Conservation (phyloP, 2,113 vertebrate species). For the Vidua macroura region DNA sequence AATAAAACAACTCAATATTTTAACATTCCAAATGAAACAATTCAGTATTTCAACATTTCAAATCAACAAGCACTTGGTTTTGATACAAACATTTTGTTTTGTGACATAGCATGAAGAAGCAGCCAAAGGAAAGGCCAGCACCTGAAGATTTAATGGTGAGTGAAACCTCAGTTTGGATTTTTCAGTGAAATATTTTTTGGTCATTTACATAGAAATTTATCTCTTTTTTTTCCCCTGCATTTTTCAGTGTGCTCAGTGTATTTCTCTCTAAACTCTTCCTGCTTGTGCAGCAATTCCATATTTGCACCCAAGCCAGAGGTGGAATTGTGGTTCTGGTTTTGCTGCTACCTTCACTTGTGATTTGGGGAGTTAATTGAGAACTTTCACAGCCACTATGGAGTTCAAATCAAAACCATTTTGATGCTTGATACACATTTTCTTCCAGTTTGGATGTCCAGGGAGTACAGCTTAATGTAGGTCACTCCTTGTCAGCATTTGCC, state of each 20-base stretch:
- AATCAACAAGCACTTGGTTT: not conserved
- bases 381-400: not conserved
- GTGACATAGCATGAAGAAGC: slow-evolving; percentile 86
- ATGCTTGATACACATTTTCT: not conserved
- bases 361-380: not conserved
- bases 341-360: not conserved
- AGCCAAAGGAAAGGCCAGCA: slow-evolving; percentile 93
- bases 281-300: not conserved
- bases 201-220: not conserved
- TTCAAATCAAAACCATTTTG: not conserved
- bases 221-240: not conserved
- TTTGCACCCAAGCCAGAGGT: not conserved
- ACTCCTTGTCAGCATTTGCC: not conserved
- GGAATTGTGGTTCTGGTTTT: not conserved
- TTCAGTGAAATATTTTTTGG: not conserved
- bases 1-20: not conserved
- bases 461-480: slow-evolving; percentile 7
- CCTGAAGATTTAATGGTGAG: slow-evolving; percentile 97
- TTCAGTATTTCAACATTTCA: not conserved
- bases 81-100: not conserved
- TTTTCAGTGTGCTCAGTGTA: not conserved
- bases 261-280: not conserved
- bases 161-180: not conserved
- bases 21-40: not conserved
- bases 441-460: not conserved